phyloP scores from a whole-genome alignment of 2,113 vertebrate species.

The Urocitellus parryii region DNA sequence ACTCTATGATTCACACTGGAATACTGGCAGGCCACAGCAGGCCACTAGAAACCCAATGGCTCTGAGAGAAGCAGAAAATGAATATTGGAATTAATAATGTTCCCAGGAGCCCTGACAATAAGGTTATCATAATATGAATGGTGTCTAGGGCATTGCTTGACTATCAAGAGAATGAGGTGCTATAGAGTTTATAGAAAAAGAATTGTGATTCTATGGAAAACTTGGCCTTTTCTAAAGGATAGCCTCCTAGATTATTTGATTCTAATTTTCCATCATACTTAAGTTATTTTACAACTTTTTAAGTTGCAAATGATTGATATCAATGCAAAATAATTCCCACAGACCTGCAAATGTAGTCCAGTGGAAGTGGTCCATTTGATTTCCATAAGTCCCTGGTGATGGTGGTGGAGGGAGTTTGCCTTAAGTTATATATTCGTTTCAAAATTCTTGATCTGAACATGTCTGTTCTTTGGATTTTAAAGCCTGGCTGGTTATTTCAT shows the following conservation, averaged over 20 bases:
- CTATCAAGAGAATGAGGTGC: background rate
- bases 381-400: background rate
- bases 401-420: background rate
- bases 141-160: background rate
- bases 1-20: rapidly evolving
- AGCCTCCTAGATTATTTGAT: background rate
- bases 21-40: background rate
- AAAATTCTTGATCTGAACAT: background rate
- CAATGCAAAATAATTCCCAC: background rate
- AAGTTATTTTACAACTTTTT: background rate
- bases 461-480: background rate
- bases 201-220: background rate
- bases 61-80: background rate
- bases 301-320: background rate
- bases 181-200: background rate
- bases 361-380: background rate
- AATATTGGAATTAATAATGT: background rate
- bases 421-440: slow-evolving; percentile 29
- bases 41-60: background rate
- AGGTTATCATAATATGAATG: background rate
- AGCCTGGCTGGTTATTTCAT: background rate
- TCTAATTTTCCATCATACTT: background rate
- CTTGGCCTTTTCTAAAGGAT: background rate
- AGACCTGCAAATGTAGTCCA: background rate
- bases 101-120: background rate